Conservation (phyloP, 2,888 invertebrate species). For the Euphydryas editha region DNA sequence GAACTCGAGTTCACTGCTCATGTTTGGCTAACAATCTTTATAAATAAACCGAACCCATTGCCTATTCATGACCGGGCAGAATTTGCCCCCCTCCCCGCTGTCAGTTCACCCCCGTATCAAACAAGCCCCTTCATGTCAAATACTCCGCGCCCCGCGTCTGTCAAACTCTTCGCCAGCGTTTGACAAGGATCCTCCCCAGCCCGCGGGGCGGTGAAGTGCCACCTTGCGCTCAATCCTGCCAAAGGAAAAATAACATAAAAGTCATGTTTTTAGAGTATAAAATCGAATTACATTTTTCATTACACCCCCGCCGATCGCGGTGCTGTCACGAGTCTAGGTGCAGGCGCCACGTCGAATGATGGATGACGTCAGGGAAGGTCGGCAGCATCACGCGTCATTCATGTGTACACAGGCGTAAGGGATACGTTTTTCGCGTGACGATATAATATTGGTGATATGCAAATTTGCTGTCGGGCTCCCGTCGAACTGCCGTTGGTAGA, state of each 20-base stretch:
- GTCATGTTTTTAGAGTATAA: conserved; percentile 42
- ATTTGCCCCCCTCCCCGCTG: conserved; percentile 71
- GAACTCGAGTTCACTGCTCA: conserved; percentile 73
- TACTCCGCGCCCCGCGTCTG: conserved; percentile 83
- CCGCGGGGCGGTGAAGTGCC: conserved; percentile 76
- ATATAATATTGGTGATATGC: conserved; percentile 84
- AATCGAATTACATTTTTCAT: conserved; percentile 44
- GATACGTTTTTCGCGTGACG: conserved; percentile 84
- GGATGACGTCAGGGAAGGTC: conserved; percentile 83
- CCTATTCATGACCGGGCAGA: conserved; percentile 84
- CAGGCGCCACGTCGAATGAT: conserved; percentile 83
- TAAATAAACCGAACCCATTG: conserved; percentile 83
- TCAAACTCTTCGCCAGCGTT: conserved; percentile 84
- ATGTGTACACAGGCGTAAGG: conserved; percentile 84
- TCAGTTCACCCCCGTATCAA: conserved; percentile 79
- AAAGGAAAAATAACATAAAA: conserved; percentile 48
- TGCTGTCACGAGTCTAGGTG: conserved; percentile 80
- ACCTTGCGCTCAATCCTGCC: conserved; percentile 55
- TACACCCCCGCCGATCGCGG: conserved; percentile 58
- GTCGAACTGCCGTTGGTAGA: conserved; percentile 57
- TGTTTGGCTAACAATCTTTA: conserved; percentile 79
- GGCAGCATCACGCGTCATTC: conserved; percentile 84
- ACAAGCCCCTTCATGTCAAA: conserved; percentile 84
- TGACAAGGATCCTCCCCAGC: conserved; percentile 83
- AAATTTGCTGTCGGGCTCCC: conserved; percentile 72